Conservation (phyloP, 2,113 vertebrate genomes). For the Neodontobutis hainanensis region DNA sequence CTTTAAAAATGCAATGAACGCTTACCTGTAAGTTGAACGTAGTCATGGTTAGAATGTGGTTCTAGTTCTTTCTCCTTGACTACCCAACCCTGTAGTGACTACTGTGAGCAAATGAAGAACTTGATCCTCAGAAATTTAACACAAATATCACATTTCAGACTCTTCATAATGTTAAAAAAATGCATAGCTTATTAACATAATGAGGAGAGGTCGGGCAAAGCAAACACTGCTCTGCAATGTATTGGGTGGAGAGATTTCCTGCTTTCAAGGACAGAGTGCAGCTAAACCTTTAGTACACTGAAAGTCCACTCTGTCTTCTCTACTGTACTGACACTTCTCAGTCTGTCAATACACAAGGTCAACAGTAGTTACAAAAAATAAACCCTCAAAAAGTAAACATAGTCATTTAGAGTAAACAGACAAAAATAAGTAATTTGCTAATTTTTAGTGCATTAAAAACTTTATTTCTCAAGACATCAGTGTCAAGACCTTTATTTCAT, state of each 20-base stretch:
- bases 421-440: no score
- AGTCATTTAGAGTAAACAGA: no score
- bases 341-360: slow-evolving; percentile 48
- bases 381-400: no score
- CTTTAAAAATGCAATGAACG: slow-evolving; percentile 61
- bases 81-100: slow-evolving; percentile 18
- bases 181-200: slow-evolving; percentile 13
- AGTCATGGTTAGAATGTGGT: slow-evolving; percentile 43
- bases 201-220: no score
- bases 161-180: slow-evolving; percentile 4
- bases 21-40: slow-evolving; percentile 70
- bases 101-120: slow-evolving; percentile 6
- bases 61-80: slow-evolving; percentile 53
- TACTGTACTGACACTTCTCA: slow-evolving; percentile 43
- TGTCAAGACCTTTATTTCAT: slow-evolving; percentile 25
- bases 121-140: slow-evolving; percentile 20
- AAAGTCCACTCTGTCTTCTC: slow-evolving; percentile 62
- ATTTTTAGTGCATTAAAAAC: no score
- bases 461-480: background rate
- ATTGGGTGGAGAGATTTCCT: slow-evolving; percentile 36
- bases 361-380: slow-evolving; percentile 48
- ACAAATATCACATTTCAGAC: slow-evolving; percentile 17
- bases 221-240: no score
- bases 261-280: slow-evolving; percentile 53
- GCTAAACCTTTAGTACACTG: slow-evolving; percentile 55